These are phyloP conservation scores for Drepana falcataria DNA, from an alignment of 2,888 invertebrate genomes.

Conservation along the genomic window DNA sequence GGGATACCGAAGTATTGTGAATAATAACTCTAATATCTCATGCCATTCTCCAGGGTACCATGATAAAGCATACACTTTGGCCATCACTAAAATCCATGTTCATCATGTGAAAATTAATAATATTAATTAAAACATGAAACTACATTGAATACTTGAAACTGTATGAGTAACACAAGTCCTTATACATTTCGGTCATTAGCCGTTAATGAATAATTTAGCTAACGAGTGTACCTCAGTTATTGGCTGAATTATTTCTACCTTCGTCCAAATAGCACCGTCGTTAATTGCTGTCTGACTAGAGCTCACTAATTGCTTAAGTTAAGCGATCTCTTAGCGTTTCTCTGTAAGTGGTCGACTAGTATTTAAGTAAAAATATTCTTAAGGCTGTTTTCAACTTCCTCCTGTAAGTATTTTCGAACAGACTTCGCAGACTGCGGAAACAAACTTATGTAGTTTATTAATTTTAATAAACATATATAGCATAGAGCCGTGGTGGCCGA, in stretches of 20 bases:
- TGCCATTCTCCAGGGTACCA: no score
- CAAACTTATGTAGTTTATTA: neutral
- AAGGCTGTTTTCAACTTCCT: slow-evolving; percentile 62
- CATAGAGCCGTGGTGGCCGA: no score
- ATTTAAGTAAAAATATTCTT: slow-evolving; percentile 65
- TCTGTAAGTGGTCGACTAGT: slow-evolving; percentile 68
- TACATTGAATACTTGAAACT: neutral
- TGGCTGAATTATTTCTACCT: slow-evolving; percentile 74
- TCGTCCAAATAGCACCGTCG: slow-evolving; percentile 71
- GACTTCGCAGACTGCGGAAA: slow-evolving; percentile 31
- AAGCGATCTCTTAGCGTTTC: slow-evolving; percentile 67
- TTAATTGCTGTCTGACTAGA: slow-evolving; percentile 76
- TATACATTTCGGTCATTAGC: slow-evolving; percentile 64
- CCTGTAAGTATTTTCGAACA: slow-evolving; percentile 49
- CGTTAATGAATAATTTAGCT: slow-evolving; percentile 72
- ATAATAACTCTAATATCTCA: no score
- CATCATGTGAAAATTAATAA: no score
- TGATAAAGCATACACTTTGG: no score
- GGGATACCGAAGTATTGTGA: no score
- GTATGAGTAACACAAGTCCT: slow-evolving; percentile 17
- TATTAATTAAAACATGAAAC: no score
- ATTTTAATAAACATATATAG: no score
- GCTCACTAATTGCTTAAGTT: slow-evolving; percentile 77
- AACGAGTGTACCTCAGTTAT: slow-evolving; percentile 67
- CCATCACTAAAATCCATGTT: no score